Base-by-base conservation (phyloP, 2,113 vertebrate species). In the Chlorodrepanis virens region DNA sequence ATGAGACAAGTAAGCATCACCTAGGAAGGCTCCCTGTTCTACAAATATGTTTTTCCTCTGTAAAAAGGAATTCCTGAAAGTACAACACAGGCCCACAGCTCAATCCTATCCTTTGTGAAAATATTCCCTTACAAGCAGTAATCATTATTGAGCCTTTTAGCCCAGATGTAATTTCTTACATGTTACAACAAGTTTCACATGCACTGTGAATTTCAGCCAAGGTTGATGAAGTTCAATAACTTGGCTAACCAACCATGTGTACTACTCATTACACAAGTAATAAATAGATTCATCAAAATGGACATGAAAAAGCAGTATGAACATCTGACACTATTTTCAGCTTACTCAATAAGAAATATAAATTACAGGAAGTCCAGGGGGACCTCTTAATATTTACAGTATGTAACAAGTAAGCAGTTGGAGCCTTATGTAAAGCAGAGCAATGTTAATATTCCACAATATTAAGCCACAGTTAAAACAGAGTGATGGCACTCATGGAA, bases 141-240 rank as follows among this genome's bases (percentile, higher is more conserved):
- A 98, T 98, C 98, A 98, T 98, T 98, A 99, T 97, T 98, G 98
- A 99, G 98, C 96, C 98, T 98, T 98, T 98, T 98, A 98, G 97
- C 86, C 98, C 96, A 98, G 97, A 97, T 98, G 96, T 97, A 98
- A 98, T 98, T 98, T 97, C 98, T 98, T 98, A 98, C 97, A 97
- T 87, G 97, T 98, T 98, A 98, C 98, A 98, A 98, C 97, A 98
- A 98, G 98, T 99, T 98, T 97, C 98, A 97, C 98, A 96, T 93
- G 96, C 98, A 95, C 92, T 97, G 97, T 97, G 98, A 98, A 97
- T 98, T 98, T 98, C 97, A 98, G 98, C 98, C 98, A 98, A 98
- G 98, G 99, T 97, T 99, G 98, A 99, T 98, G 98, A 99, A 99
- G 98, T 99, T 99, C 98, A 99, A 98, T 99, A 99, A 99, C 98